Percentiles rank a stretch among this genome's conserved stretches.
Conservation (phyloP, 2,797 vertebrate genomes). For the Odontamblyopus lacepedii region DNA sequence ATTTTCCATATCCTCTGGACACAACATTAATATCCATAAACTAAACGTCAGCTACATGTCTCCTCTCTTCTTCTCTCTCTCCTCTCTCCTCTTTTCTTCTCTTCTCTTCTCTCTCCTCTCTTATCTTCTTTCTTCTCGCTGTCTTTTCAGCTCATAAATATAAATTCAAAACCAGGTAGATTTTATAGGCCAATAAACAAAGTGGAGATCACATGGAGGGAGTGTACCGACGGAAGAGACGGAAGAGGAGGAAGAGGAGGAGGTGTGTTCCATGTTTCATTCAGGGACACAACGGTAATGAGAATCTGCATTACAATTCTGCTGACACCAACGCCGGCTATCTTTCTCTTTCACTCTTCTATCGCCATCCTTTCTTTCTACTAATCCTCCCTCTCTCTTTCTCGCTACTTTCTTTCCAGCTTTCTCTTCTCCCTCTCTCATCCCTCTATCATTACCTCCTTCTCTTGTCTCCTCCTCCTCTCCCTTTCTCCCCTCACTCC, state of each 20-base stretch:
- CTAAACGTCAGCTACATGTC: no score
- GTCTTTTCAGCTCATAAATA: not conserved
- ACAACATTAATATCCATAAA: no score
- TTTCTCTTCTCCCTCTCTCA: no score
- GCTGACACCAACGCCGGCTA: slow-evolving; percentile 63
- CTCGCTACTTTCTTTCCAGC: no score
- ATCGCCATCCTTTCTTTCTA: not conserved
- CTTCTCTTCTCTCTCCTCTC: no score
- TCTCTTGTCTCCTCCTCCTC: no score
- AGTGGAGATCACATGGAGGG: not conserved
- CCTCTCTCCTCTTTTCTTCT: no score
- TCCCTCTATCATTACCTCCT: no score
- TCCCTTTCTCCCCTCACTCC: no score
- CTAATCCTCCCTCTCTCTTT: not conserved
- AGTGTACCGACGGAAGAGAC: slow-evolving; percentile 26
- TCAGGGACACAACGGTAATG: slow-evolving; percentile 61
- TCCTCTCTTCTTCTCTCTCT: no score
- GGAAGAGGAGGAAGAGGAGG: slow-evolving; percentile 12
- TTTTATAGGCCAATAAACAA: not conserved
- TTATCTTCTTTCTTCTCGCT: no score
- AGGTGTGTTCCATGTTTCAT: slow-evolving; percentile 64
- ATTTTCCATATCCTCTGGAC: no score
- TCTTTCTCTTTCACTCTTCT: slow-evolving; percentile 29
- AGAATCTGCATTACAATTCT: slow-evolving; percentile 76
- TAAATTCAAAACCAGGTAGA: not conserved